Base-by-base conservation (phyloP, 2,113 vertebrate genomes). In the Lasiurus borealis region DNA sequence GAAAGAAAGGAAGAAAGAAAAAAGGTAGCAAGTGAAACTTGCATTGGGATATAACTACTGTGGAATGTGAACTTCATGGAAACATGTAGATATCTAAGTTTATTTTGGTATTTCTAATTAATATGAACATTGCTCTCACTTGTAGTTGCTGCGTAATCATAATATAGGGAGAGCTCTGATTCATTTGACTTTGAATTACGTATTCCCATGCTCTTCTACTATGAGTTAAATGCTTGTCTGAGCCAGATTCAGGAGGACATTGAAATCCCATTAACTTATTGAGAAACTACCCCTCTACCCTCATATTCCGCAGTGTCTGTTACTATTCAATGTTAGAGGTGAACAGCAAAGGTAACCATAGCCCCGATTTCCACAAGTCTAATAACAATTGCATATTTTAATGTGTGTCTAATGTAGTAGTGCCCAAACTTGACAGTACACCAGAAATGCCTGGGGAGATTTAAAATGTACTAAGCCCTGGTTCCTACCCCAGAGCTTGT, bases 211-310 rank as follows among this genome's bases (percentile, higher is more conserved):
- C 2, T 66, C 52, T 96, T 88, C 62, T 34, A n/a, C 6, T 40
- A 21, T 72, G 81, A 96, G 76, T 3, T 8, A 19, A 97, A 91
- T 36, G n/a, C 3, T 89, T 18, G 92, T 59, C 87, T 68, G 29
- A 31, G 15, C 3, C 62, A 44, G 19, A 44, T 92, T 46, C 2
- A 18, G 1, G 21, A 95, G 85, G 34, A 7, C 5, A 68, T 82
- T 72, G 62, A 91, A 96, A 84, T 95, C 13, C 48, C 52, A 81
- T 31, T 91, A 93, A 96, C 46, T 95, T 84, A 75, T 66, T 94
- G 34, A 46, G 1, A 90, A 94, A 92, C 3, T 1, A 1, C 73
- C 44, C 73, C 87, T 92, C 9, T 95, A 2, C 94, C 86, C 7
- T 68, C 71, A 16, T 1, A 0, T 4, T 40, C 29, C 71, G 19